phyloP scores from a whole-genome alignment of 2,888 invertebrate genomes.

The Epistrophe grossulariae region DNA sequence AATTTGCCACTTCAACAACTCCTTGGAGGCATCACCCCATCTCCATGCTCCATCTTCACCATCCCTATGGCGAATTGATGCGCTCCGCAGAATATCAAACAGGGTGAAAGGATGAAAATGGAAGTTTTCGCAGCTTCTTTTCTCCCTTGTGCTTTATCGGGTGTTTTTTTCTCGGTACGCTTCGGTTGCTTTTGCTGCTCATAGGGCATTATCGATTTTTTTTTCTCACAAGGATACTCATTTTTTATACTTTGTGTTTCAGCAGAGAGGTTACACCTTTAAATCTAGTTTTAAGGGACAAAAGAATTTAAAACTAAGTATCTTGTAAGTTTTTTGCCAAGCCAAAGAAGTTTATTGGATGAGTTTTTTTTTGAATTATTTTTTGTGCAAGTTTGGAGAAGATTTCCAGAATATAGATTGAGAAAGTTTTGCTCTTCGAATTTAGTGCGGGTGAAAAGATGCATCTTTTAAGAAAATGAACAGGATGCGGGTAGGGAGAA shows the following conservation, averaged over 20 bases:
- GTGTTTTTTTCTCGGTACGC: slow-evolving; percentile 38
- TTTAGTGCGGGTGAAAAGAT: background rate
- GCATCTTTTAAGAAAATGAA: slow-evolving; percentile 13
- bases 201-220: slow-evolving; percentile 73
- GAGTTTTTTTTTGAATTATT: slow-evolving; percentile 38
- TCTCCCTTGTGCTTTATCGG: slow-evolving; percentile 71
- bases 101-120: slow-evolving; percentile 74
- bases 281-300: slow-evolving; percentile 72
- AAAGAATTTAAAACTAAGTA: slow-evolving; percentile 74
- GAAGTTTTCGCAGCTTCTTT: slow-evolving; percentile 75
- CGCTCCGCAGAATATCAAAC: slow-evolving; percentile 72
- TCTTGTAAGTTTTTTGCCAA: slow-evolving; percentile 47
- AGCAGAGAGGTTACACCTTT: slow-evolving; percentile 59
- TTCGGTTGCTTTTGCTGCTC: slow-evolving; percentile 55
- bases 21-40: slow-evolving; percentile 79
- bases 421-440: slow-evolving; percentile 56
- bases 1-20: slow-evolving; percentile 84
- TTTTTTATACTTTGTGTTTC: slow-evolving; percentile 41
- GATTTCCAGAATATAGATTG: slow-evolving; percentile 74
- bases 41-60: slow-evolving; percentile 50
- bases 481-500: background rate
- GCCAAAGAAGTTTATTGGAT: slow-evolving; percentile 59
- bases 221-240: slow-evolving; percentile 59
- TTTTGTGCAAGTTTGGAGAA: slow-evolving; percentile 61
- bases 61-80: slow-evolving; percentile 71